Percentiles rank a stretch among this genome's conserved stretches.
phyloP scores from a whole-genome alignment of 2,888 invertebrate species.

The Alloscopus bannaensis region DNA sequence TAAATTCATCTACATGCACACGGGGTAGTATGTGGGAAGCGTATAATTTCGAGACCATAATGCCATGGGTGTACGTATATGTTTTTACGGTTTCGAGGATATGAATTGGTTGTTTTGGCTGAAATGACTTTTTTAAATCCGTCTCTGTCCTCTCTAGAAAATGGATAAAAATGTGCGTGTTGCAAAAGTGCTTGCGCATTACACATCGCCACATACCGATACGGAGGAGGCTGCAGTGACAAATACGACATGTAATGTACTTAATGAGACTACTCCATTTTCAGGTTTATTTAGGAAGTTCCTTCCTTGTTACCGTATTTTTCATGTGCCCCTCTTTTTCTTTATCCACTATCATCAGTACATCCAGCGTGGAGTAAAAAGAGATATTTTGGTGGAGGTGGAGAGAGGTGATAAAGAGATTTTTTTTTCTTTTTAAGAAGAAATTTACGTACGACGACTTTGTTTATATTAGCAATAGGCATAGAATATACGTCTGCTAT shows the following conservation, averaged over 20 bases:
- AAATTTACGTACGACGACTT: not conserved
- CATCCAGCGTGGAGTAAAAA: not conserved
- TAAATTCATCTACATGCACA: too few species aligned
- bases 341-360: not conserved
- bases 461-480: not conserved
- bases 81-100: too few species aligned
- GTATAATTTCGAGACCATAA: too few species aligned
- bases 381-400: not conserved
- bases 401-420: too few species aligned
- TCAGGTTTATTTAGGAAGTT: slow-evolving; percentile 46
- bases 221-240: slow-evolving; percentile 18
- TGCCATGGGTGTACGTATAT: too few species aligned
- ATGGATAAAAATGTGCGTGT: slow-evolving; percentile 33
- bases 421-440: slow-evolving; percentile 20
- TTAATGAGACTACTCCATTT: slow-evolving; percentile 43
- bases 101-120: too few species aligned
- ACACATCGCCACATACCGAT: too few species aligned
- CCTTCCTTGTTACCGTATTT: too few species aligned
- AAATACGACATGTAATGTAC: slow-evolving; percentile 5
- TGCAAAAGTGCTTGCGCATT: not conserved
- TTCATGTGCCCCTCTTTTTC: slow-evolving; percentile 18
- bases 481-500: too few species aligned
- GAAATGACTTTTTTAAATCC: too few species aligned
- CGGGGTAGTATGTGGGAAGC: too few species aligned
- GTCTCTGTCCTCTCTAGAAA: too few species aligned